Conservation (phyloP, 2,888 invertebrate genomes). For the Hydraecia micacea region DNA sequence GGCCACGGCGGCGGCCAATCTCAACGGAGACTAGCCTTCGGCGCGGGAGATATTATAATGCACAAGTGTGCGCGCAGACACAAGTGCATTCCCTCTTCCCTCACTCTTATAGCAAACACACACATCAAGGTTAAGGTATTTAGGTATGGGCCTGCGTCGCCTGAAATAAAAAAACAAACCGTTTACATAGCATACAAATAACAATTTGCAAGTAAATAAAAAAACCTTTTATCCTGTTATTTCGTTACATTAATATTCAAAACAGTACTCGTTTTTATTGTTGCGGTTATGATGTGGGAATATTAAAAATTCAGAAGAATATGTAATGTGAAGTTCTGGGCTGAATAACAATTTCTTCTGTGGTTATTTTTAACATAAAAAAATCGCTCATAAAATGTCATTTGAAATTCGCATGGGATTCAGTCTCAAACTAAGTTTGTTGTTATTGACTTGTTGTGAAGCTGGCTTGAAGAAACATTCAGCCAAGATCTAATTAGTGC, state of each 20-base stretch:
- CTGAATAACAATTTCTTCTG: conserved; percentile 39
- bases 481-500: too few relatives aligned
- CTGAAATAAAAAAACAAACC: too few relatives aligned
- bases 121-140: too few relatives aligned
- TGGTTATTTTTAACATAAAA: conserved; percentile 2
- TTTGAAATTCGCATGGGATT: background rate
- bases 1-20: too few relatives aligned
- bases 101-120: too few relatives aligned
- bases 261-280: conserved; percentile 31
- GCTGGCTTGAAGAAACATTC: too few relatives aligned
- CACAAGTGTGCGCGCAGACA: too few relatives aligned
- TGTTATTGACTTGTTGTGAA: too few relatives aligned
- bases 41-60: too few relatives aligned
- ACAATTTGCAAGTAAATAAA: conserved; percentile 17
- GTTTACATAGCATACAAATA: background rate
- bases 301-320: conserved; percentile 47
- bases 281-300: conserved; percentile 29
- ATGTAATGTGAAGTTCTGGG: conserved; percentile 3
- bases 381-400: background rate
- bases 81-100: too few relatives aligned
- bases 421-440: background rate
- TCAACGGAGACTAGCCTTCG: too few relatives aligned
- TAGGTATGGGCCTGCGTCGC: too few relatives aligned
- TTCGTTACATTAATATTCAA: conserved; percentile 38
- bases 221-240: background rate